Evolutionary conservation across 2,797 vertebrate genomes (phyloP).

Genomic region (Lagocephalus sceleratus): DNA sequence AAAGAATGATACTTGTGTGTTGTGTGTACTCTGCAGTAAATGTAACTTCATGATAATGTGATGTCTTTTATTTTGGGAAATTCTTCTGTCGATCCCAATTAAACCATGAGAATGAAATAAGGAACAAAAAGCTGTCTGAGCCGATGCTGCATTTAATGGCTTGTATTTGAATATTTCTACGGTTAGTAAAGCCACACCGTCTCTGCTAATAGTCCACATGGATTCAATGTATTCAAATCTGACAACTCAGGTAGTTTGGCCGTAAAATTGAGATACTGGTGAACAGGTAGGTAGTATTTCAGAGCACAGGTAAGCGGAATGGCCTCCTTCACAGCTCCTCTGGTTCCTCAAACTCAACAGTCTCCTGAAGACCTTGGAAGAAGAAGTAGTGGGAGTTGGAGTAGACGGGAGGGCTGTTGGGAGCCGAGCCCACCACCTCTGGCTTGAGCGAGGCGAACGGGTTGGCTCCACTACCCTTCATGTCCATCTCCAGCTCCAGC

Average conservation of each 20-base stretch:
- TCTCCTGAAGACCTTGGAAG: conserved; percentile 76
- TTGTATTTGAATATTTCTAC: conserved; percentile 12
- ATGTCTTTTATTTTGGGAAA: background rate
- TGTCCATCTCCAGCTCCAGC: conserved; percentile 80
- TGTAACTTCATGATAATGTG: background rate
- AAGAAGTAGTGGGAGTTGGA: conserved; percentile 83
- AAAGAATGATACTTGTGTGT: background rate
- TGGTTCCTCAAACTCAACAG: conserved; percentile 63
- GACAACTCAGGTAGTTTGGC: background rate
- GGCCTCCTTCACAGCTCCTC: conserved; percentile 45
- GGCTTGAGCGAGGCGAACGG: conserved; percentile 87
- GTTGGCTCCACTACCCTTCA: conserved; percentile 80
- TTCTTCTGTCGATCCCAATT: background rate
- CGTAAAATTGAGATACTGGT: conserved; percentile 25
- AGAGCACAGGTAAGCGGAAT: background rate
- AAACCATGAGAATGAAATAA: background rate
- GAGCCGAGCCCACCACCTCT: conserved; percentile 80
- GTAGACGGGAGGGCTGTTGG: conserved; percentile 78
- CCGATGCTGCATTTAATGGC: accelerated
- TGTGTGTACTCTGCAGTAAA: background rate
- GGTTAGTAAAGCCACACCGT: conserved; percentile 4
- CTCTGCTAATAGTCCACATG: conserved; percentile 3
- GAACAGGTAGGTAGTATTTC: conserved; percentile 28
- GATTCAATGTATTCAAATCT: conserved; percentile 36
- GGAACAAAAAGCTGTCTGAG: background rate